Base-by-base conservation (phyloP, 2,797 vertebrate species). In the Acipenser oxyrinchus region DNA sequence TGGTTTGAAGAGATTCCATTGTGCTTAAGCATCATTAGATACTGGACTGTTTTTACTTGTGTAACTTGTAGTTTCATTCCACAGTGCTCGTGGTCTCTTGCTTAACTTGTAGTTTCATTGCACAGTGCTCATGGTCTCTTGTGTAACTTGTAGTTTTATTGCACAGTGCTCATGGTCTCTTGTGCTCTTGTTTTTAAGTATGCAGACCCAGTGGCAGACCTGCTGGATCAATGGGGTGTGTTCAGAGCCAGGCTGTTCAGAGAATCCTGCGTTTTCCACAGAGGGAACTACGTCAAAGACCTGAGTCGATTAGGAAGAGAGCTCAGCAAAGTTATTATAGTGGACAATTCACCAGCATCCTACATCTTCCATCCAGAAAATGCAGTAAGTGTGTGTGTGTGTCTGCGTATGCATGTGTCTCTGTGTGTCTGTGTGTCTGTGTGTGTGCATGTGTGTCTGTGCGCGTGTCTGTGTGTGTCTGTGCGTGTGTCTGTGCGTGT, bases 321-420 rank as follows among this genome's bases (percentile, higher is more conserved):
- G 81, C 92, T 99, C 86, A 93, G 87, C 76, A 94, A 93, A 84
- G 95, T 98, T 77, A 95, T 99, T 82, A 99, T 98, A 64, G 88
- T 99, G 60, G 96, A 99, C 89, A 99, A 99, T 83, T 99, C 96
- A 37, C 96, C 96, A 65, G 96, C 96, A 76, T 99, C 96, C 37
- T 99, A 99, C 81, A 96, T 96, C 90, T 99, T 99, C 90, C 96
- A 99, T 73, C 96, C 96, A 1, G 96, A 99, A 83, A 98, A 98
- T 58, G 96, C 96, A 73, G 96, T 99, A 81, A 89, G 94, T 91
- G 11, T 59, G n/a, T 49, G n/a, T 49, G 6, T n/a, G 10, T 52
- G 23, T 37, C 23, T 37, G 23, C 4, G 23, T 4, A 2, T 37
- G 23, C 0, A 2, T 3, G 23, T 37, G 23, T 23, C 3, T 23